Evolutionary conservation across 2,888 invertebrate genomes (phyloP), one percentile per base, ranked within the genome.

Genomic region (Clistopyga incitator): DNA sequence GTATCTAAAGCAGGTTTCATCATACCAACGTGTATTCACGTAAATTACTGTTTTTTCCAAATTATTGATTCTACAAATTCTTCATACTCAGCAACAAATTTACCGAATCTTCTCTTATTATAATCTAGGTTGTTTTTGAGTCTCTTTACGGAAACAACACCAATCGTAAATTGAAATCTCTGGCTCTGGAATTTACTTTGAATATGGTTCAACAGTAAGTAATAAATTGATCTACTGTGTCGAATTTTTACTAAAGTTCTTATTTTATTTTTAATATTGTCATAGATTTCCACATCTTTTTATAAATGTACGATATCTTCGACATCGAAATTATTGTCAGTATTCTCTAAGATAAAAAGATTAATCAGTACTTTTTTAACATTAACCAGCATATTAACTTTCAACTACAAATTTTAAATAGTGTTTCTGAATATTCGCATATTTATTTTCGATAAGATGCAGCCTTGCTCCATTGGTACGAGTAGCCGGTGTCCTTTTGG

Each of bases 141-240:
- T 97, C 97, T 3, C 94, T 98, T 13, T 98, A 97, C 92, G 98
- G 98, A 38, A 95, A 95, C 3, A 97, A 96, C 88, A 97, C 98
- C 0, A 98, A 98, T 93, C 95, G 96, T 0, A 96, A 97, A 88
- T 95, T 98, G 81, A 97, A 97, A 88, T 96, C 96, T 6, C 94
- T 97, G 93, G 97, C 98, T 0, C 94, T 98, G 15, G 96, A 97
- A 92, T 98, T 97, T 93, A 95, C 97, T 13, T 95, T 96, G 79
- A 97, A 97, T 89, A 95, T 98, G 65, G 96, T 98, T 64, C 95
- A 96, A 91, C 95, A 96, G 97, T 97, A 94, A 95, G 96, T 94
- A 67, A 6, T 6, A 0, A 6, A 56, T 56, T 18, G 34, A 25
- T 45, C 20, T 25, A 72, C 64, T 38, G 56, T 45, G 25, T 15